Conservation (phyloP, 2,888 invertebrate genomes). For the Himalopsyche anomala region DNA sequence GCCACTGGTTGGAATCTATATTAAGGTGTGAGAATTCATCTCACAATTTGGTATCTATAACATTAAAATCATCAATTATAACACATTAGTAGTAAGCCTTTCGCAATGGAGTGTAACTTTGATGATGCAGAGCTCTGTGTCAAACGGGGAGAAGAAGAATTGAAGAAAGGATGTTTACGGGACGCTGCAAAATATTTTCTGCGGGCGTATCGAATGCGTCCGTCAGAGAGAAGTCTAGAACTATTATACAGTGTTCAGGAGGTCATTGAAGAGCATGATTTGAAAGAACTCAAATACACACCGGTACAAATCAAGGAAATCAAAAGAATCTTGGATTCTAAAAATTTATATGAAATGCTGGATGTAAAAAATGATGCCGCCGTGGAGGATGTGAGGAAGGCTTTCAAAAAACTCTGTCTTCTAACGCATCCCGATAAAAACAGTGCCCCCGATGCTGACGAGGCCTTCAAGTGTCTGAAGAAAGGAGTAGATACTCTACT, state of each 20-base stretch:
- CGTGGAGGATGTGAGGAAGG: conserved; percentile 93
- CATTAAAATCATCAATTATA: too few relatives aligned
- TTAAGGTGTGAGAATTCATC: too few relatives aligned
- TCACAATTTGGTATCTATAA: too few relatives aligned
- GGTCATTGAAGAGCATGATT: conserved; percentile 69
- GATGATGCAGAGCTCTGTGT: conserved; percentile 95
- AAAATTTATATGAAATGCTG: conserved; percentile 98
- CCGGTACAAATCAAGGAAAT: conserved; percentile 86
- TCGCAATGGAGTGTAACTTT: too few relatives aligned
- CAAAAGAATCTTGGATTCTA: conserved; percentile 83
- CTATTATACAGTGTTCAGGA: conserved; percentile 73
- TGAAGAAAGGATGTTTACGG: conserved; percentile 85
- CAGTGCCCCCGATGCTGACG: conserved; percentile 95
- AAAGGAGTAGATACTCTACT: too few relatives aligned
- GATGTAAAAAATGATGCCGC: conserved; percentile 86
- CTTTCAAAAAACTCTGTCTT: conserved; percentile 93
- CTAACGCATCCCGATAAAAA: conserved; percentile 99
- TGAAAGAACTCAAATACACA: conserved; percentile 80
- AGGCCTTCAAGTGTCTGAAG: conserved; percentile 88
- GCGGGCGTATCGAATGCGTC: conserved; percentile 93
- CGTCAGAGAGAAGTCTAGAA: conserved; percentile 89
- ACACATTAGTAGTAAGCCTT: too few relatives aligned
- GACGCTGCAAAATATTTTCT: conserved; percentile 92
- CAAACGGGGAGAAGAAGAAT: conserved; percentile 86
- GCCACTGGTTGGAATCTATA: too few relatives aligned